phyloP scores from a whole-genome alignment of 2,797 vertebrate species.

The Pipistrellus pygmaeus region DNA sequence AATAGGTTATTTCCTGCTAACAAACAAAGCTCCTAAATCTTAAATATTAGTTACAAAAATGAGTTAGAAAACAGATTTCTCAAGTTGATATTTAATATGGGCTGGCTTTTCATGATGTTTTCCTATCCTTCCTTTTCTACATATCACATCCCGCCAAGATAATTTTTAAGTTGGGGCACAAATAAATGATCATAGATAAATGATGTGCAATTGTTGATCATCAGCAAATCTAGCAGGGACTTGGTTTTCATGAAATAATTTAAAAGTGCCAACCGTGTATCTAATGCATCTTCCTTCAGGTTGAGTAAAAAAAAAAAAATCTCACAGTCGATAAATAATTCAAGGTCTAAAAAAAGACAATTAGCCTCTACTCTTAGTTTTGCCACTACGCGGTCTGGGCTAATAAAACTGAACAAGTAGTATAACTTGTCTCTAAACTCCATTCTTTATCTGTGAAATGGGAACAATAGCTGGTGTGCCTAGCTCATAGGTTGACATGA shows the following conservation, averaged over 20 bases:
- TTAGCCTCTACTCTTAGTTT: not conserved
- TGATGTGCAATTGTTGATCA: not conserved
- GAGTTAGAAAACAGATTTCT: slow-evolving; percentile 39
- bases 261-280: not conserved
- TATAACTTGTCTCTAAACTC: not conserved
- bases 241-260: not conserved
- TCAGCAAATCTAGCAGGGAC: not conserved
- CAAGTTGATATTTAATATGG: slow-evolving; percentile 9
- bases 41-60: slow-evolving; percentile 44
- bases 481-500: not conserved
- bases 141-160: not conserved
- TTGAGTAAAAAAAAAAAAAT: not conserved
- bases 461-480: not conserved
- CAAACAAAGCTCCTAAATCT: slow-evolving; percentile 73
- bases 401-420: not conserved
- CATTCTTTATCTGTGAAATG: not conserved
- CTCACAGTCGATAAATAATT: not conserved
- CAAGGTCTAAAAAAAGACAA: not conserved
- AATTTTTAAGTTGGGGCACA: not conserved
- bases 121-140: slow-evolving; percentile 47
- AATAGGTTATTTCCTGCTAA: slow-evolving; percentile 56
- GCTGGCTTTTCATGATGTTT: not conserved
- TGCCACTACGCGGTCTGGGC: not conserved
- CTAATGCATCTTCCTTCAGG: not conserved
- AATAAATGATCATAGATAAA: not conserved